Percentiles rank a stretch among this genome's conserved stretches.
phyloP scores from a whole-genome alignment of 2,113 vertebrate species.

The Mastomys natalensis region DNA sequence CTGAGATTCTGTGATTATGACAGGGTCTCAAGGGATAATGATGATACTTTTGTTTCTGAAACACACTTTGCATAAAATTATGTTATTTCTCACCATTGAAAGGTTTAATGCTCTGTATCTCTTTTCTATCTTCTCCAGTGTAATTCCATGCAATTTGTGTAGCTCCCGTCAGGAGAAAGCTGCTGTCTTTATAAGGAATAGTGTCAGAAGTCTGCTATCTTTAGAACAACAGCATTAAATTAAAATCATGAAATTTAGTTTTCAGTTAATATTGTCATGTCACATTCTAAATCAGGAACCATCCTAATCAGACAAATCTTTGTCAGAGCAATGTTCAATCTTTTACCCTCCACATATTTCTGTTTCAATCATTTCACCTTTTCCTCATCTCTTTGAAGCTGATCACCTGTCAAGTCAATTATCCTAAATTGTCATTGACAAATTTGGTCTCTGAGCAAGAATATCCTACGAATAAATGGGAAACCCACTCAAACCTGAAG shows the following conservation, averaged over 20 bases:
- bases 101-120: not conserved
- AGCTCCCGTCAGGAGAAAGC: not conserved
- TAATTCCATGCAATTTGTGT: slow-evolving; percentile 19
- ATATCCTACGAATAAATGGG: slow-evolving; percentile 49
- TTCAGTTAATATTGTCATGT: slow-evolving; percentile 48
- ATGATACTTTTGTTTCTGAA: not conserved
- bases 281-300: slow-evolving; percentile 36
- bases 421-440: slow-evolving; percentile 42
- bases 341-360: not conserved
- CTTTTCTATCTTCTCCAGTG: not conserved
- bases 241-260: slow-evolving; percentile 48
- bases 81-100: slow-evolving; percentile 20
- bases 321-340: not conserved
- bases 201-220: not conserved
- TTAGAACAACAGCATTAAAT: slow-evolving; percentile 4
- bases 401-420: slow-evolving; percentile 65
- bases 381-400: slow-evolving; percentile 41
- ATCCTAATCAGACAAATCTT: slow-evolving; percentile 33
- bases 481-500: slow-evolving; percentile 17
- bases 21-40: not conserved
- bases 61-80: not conserved
- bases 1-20: not conserved
- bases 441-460: slow-evolving; percentile 11
- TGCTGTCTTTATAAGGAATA: not conserved
- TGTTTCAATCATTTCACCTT: slow-evolving; percentile 22